These are phyloP conservation scores for Chelon auratus DNA, from an alignment of 2,797 vertebrate genomes.

Conservation along the genomic window DNA sequence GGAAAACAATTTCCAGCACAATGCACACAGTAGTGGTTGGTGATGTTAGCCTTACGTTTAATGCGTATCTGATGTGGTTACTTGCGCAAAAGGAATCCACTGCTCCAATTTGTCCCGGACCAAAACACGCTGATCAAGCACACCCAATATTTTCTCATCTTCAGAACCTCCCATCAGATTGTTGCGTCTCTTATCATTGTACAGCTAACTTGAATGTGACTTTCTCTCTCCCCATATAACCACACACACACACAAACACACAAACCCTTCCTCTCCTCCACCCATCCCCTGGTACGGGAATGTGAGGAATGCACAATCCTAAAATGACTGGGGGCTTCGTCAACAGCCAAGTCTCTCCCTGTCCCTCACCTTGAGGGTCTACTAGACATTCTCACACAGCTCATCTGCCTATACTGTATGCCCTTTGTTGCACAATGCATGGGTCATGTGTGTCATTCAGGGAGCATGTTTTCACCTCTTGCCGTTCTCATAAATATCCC, in stretches of 20 bases:
- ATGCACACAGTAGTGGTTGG: slow-evolving; percentile 13
- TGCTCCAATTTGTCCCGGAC: too few species aligned
- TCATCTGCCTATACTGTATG: not conserved
- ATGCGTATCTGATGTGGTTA: not conserved
- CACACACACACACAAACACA: slow-evolving; percentile 16
- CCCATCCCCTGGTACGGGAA: slow-evolving; percentile 65
- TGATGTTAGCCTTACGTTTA: slow-evolving; percentile 26
- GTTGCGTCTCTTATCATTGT: slow-evolving; percentile 34
- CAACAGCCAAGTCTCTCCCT: slow-evolving; percentile 23
- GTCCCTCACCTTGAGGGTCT: slow-evolving; percentile 22
- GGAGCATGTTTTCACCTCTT: not conserved
- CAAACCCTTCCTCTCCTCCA: slow-evolving; percentile 59
- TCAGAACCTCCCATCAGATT: slow-evolving; percentile 4
- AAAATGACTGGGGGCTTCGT: slow-evolving; percentile 48
- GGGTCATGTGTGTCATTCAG: slow-evolving; percentile 5
- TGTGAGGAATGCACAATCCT: slow-evolving; percentile 72
- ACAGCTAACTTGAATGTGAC: slow-evolving; percentile 36
- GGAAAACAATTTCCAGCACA: slow-evolving; percentile 23
- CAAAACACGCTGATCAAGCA: not conserved
- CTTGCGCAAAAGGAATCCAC: slow-evolving; percentile 13
- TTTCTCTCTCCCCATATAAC: slow-evolving; percentile 10
- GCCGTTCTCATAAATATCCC: slow-evolving; percentile 14
- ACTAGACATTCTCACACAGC: not conserved
- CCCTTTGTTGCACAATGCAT: not conserved
- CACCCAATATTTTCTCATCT: slow-evolving; percentile 3